Conservation (phyloP, 2,113 vertebrate species). For the Pseudorasbora parva region DNA sequence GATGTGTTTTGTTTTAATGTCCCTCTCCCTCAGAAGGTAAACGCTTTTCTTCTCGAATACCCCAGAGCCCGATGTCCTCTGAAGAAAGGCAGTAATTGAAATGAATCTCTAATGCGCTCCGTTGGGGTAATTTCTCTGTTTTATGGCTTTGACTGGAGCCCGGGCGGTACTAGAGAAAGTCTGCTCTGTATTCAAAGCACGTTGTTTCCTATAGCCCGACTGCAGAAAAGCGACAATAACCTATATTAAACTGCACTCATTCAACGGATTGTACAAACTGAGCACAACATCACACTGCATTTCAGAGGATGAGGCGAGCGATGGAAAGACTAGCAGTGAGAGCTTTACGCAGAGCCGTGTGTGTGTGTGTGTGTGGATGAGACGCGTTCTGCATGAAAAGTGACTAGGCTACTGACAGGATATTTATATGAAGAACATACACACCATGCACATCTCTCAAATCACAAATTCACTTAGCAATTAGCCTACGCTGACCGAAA, state of each 20-base stretch:
- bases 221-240: conserved; percentile 37
- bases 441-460: background rate
- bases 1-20: background rate
- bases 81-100: conserved; percentile 3
- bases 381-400: conserved; percentile 78
- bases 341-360: conserved; percentile 40
- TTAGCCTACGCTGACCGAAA: background rate
- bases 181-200: conserved; percentile 84
- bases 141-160: conserved; percentile 19
- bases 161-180: conserved; percentile 40
- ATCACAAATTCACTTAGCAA: background rate
- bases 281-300: background rate
- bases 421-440: conserved; percentile 39
- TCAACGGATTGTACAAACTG: background rate
- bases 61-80: background rate
- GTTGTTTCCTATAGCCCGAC: conserved; percentile 73
- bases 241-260: background rate
- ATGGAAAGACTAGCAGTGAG: conserved; percentile 11
- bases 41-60: conserved; percentile 18
- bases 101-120: background rate
- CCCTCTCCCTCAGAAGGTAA: conserved; percentile 5
- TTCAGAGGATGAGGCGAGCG: background rate
- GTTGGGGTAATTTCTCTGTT: conserved; percentile 8
- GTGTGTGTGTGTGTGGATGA: conserved; percentile 54
- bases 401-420: conserved; percentile 63